A percentile compares a stretch with the other conserved stretches of the same genome.
phyloP scores from a whole-genome alignment of 1,140 invertebrate genomes.

The Adelges cooleyi region DNA sequence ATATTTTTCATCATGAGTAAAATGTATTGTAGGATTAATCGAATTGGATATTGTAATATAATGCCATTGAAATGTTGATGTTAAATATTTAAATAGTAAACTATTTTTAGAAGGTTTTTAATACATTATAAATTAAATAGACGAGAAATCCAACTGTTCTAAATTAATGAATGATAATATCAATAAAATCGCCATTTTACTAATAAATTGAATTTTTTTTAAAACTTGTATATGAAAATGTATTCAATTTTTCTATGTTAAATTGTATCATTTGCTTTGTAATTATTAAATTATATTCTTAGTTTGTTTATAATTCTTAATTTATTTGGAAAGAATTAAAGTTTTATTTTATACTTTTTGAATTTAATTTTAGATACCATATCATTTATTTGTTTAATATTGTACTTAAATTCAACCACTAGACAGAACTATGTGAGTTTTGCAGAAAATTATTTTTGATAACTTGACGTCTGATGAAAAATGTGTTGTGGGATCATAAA shows the following conservation, averaged over 20 bases:
- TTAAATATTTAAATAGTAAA: slow-evolving; percentile 22
- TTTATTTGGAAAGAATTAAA: slow-evolving; percentile 26
- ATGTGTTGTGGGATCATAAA: no score
- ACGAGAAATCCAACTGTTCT: not conserved
- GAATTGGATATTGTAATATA: slow-evolving; percentile 7
- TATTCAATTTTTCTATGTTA: slow-evolving; percentile 6
- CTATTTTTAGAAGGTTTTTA: slow-evolving; percentile 25
- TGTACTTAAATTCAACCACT: slow-evolving; percentile 7
- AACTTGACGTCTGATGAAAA: no score
- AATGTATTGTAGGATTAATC: slow-evolving; percentile 21
- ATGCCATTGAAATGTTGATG: slow-evolving; percentile 25
- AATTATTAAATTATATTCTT: slow-evolving; percentile 10
- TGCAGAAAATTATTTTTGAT: no score
- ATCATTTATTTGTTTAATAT: not conserved
- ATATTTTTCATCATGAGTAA: slow-evolving; percentile 20
- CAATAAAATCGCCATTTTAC: slow-evolving; percentile 7
- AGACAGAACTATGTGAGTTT: no score
- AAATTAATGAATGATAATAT: not conserved
- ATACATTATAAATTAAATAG: not conserved
- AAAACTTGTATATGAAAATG: slow-evolving; percentile 2
- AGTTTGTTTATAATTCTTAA: slow-evolving; percentile 15
- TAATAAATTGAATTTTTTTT: not conserved
- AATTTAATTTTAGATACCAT: slow-evolving; percentile 12
- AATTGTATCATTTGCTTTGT: slow-evolving; percentile 17
- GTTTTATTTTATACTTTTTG: slow-evolving; percentile 26